Conservation (phyloP, 1,140 invertebrate genomes). For the Matsumurasca onukii region DNA sequence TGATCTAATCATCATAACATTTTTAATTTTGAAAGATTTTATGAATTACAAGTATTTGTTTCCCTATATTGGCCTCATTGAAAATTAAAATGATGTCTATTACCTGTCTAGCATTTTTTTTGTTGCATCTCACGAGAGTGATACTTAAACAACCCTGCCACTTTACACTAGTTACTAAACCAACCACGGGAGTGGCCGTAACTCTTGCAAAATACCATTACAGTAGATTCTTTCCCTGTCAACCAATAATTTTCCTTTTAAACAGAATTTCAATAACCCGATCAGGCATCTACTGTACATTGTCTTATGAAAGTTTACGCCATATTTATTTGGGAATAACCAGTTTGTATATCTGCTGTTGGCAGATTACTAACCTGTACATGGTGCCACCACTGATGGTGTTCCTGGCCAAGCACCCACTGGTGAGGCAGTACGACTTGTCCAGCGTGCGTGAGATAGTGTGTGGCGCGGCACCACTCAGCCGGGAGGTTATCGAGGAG, state of each 20-base stretch:
- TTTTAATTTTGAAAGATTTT: too few species aligned
- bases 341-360: conserved; percentile 4
- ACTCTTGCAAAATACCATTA: background rate
- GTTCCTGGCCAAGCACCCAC: conserved; percentile 63
- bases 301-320: background rate
- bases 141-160: too few species aligned
- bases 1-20: too few species aligned
- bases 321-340: background rate
- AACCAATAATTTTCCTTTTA: background rate
- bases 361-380: conserved; percentile 56
- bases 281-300: background rate
- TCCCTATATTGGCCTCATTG: too few species aligned
- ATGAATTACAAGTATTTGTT: too few species aligned
- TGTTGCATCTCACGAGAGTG: too few species aligned
- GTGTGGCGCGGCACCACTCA: conserved; percentile 60
- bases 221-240: background rate
- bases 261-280: background rate
- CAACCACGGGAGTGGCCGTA: too few species aligned
- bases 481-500: conserved; percentile 34
- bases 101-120: too few species aligned
- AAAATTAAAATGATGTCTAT: too few species aligned
- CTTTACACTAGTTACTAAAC: too few species aligned
- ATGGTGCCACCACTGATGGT: conserved; percentile 64
- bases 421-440: conserved; percentile 60
- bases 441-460: conserved; percentile 56